These are phyloP conservation scores for Xestoiulus laeticollis DNA, from an alignment of 2,888 invertebrate genomes.

Conservation along the genomic window DNA sequence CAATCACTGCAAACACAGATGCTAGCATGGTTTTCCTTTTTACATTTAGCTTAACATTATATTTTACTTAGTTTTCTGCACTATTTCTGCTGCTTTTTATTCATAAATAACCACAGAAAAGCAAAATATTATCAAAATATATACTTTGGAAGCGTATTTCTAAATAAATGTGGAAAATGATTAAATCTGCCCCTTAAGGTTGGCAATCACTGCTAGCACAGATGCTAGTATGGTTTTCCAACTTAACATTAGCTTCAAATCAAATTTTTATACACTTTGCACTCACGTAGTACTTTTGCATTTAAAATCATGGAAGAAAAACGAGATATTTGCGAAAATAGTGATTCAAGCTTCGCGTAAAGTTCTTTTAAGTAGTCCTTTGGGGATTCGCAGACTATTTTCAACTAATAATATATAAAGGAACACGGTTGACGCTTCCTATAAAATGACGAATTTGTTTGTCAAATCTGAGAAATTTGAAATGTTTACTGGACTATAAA, in stretches of 20 bases:
- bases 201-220: not conserved
- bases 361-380: not conserved
- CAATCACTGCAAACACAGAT: not conserved
- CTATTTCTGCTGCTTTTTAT: too few species aligned
- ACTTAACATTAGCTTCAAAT: not conserved
- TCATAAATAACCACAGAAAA: too few species aligned
- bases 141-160: not conserved
- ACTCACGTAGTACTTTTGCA: not conserved
- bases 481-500: not conserved
- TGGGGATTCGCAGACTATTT: not conserved
- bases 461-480: not conserved
- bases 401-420: not conserved
- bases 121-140: too few species aligned
- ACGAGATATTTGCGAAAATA: not conserved
- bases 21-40: not conserved
- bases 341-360: not conserved
- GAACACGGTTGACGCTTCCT: not conserved
- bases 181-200: not conserved
- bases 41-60: not conserved
- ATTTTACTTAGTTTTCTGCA: too few species aligned
- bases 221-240: not conserved
- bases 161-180: not conserved
- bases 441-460: not conserved
- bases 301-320: not conserved
- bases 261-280: not conserved